Evolutionary conservation across 1,140 invertebrate species (phyloP).

Genomic region (Laupala kohalensis): DNA sequence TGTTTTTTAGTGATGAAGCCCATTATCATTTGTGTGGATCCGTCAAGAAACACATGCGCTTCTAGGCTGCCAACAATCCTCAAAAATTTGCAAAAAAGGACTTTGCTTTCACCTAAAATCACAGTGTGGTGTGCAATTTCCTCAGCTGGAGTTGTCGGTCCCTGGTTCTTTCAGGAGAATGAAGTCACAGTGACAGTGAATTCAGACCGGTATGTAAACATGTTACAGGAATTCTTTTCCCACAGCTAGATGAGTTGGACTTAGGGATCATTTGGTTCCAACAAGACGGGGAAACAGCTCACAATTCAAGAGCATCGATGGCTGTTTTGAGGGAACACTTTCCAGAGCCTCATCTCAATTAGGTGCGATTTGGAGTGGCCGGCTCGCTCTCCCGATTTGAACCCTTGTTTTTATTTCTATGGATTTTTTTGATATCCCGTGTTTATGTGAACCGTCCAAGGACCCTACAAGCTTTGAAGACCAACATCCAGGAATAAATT

Average conservation of each 20-base stretch:
- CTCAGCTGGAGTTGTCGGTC: slow-evolving; percentile 18
- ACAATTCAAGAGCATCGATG: slow-evolving; percentile 14
- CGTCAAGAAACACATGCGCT: slow-evolving; percentile 27
- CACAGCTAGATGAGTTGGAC: slow-evolving; percentile 14
- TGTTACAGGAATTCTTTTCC: slow-evolving; percentile 15
- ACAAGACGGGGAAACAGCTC: neutral
- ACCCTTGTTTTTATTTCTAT: slow-evolving; percentile 3
- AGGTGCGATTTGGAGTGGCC: slow-evolving; percentile 16
- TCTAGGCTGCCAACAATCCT: slow-evolving; percentile 22
- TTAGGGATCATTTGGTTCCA: slow-evolving; percentile 10
- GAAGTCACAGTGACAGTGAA: slow-evolving; percentile 16
- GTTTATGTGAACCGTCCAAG: slow-evolving; percentile 10
- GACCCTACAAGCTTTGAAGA: slow-evolving; percentile 1
- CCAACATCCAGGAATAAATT: slow-evolving; percentile 10
- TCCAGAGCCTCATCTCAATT: slow-evolving; percentile 16
- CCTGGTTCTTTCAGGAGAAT: slow-evolving; percentile 20
- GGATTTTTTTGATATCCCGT: slow-evolving; percentile 8
- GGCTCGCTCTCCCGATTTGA: slow-evolving; percentile 4
- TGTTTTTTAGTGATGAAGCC: slow-evolving; percentile 22
- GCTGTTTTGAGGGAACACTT: slow-evolving; percentile 18
- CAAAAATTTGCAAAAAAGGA: slow-evolving; percentile 22
- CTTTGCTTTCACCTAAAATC: slow-evolving; percentile 25
- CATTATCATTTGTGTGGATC: slow-evolving; percentile 25
- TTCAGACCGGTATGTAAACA: slow-evolving; percentile 18
- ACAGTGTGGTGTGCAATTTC: slow-evolving; percentile 22